phyloP scores from a whole-genome alignment of 2,797 vertebrate genomes.

The Notamacropus eugenii region DNA sequence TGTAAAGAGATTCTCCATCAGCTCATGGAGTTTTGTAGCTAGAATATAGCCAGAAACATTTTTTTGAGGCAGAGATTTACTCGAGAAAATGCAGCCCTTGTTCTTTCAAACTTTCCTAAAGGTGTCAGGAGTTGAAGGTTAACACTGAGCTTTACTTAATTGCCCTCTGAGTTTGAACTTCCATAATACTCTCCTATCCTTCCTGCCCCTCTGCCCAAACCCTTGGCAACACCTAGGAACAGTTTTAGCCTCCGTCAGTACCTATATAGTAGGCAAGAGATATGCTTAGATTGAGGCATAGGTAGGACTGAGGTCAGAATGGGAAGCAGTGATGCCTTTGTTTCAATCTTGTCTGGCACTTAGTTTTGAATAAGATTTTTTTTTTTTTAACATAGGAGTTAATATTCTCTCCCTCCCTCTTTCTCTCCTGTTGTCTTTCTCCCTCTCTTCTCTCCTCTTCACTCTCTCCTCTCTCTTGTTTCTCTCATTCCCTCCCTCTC shows the following conservation, averaged over 20 bases:
- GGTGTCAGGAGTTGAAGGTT: background rate
- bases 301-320: background rate
- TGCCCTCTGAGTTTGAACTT: background rate
- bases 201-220: background rate
- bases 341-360: background rate
- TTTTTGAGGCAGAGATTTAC: conserved; percentile 5
- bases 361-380: background rate
- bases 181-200: background rate
- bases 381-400: conserved; percentile 35
- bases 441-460: background rate
- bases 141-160: background rate
- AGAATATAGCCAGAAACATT: background rate
- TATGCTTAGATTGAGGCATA: background rate
- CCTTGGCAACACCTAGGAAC: background rate
- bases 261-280: background rate
- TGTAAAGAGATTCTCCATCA: conserved; percentile 16
- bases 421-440: background rate
- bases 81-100: conserved; percentile 19
- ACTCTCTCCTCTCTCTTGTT: background rate
- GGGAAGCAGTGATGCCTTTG: background rate
- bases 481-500: background rate
- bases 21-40: conserved; percentile 8
- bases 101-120: conserved; percentile 16
- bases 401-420: background rate
- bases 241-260: background rate